Conservation (phyloP, 2,797 vertebrate species). For the Trachops cirrhosus region DNA sequence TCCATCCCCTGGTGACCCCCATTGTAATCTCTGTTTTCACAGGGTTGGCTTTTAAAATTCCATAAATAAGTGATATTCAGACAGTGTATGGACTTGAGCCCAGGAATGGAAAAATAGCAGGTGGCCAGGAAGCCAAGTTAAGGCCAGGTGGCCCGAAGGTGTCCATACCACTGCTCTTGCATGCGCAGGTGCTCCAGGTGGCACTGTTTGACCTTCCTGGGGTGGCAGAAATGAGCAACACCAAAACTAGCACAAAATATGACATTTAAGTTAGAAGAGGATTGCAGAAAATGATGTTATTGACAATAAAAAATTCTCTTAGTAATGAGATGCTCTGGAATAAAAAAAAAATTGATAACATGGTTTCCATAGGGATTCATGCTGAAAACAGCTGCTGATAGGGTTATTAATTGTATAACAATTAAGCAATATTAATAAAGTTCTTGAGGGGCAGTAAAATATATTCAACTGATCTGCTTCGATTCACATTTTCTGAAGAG, state of each 20-base stretch:
- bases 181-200: background rate
- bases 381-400: background rate
- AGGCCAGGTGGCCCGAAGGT: background rate
- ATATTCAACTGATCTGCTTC: background rate
- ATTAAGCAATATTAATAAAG: background rate
- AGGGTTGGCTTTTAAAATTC: background rate
- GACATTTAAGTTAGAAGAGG: background rate
- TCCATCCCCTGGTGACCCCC: background rate
- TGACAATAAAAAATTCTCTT: background rate
- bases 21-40: background rate
- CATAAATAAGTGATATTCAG: background rate
- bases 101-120: background rate
- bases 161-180: background rate
- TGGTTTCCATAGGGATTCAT: background rate
- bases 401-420: background rate
- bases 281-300: background rate
- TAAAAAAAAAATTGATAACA: constrained; percentile 9
- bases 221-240: background rate
- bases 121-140: background rate
- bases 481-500: background rate
- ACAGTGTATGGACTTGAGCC: background rate
- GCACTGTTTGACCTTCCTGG: background rate
- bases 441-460: background rate
- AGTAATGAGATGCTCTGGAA: background rate
- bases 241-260: background rate